These are phyloP conservation scores for Mesoclemmys tuberculata DNA, from an alignment of 2,113 vertebrate genomes.

Conservation along the genomic window DNA sequence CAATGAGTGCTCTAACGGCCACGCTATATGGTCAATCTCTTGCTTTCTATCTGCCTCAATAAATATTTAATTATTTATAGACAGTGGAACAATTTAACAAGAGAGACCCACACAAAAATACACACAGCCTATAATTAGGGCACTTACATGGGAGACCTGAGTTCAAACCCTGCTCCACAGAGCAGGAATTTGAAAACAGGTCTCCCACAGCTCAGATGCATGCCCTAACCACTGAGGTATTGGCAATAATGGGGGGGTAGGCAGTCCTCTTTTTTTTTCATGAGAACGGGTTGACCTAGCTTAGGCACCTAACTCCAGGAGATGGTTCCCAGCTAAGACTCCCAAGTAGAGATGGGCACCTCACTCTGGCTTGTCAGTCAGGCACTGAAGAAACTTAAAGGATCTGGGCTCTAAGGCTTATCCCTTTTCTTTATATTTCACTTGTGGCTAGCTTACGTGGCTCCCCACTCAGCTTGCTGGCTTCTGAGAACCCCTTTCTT, in stretches of 20 bases:
- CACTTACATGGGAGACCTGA: neutral
- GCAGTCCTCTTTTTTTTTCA: neutral
- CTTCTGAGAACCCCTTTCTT: neutral
- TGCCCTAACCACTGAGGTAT: neutral
- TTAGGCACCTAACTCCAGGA: neutral
- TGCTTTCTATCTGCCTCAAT: neutral
- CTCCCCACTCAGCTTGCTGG: neutral
- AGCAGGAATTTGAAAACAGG: neutral
- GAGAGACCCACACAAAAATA: neutral
- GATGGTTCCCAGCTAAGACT: neutral
- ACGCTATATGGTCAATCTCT: neutral
- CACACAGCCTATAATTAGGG: neutral
- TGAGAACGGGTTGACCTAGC: neutral
- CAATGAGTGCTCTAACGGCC: neutral
- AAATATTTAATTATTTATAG: neutral
- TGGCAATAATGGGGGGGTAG: neutral
- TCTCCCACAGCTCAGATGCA: neutral
- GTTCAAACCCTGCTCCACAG: neutral
- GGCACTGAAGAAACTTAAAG: neutral
- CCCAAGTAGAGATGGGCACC: neutral
- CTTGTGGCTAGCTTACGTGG: neutral
- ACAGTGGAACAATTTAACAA: neutral
- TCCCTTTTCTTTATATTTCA: neutral
- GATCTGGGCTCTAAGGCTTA: neutral
- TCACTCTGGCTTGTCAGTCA: neutral